Conservation (phyloP, 2,113 vertebrate species). For the Natator depressus region DNA sequence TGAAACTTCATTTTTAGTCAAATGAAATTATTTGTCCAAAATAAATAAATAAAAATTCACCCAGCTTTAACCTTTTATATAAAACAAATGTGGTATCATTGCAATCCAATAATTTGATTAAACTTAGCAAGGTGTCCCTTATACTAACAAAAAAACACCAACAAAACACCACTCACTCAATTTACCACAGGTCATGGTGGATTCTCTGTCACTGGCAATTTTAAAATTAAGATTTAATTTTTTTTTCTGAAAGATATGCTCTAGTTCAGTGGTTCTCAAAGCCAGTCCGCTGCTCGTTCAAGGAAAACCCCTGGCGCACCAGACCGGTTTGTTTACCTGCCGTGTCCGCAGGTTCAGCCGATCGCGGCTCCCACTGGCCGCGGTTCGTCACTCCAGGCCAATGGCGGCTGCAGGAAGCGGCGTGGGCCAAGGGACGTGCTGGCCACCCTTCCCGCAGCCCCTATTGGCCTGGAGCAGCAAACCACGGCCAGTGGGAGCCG, state of each 20-base stretch:
- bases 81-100: neutral
- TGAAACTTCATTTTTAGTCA: neutral
- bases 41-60: neutral
- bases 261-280: neutral
- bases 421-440: too few relatives aligned
- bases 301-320: too few relatives aligned
- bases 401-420: too few relatives aligned
- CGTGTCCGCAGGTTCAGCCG: too few relatives aligned
- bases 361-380: too few relatives aligned
- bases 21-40: neutral
- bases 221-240: neutral
- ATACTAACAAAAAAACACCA: neutral
- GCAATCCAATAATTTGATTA: neutral
- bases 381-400: too few relatives aligned
- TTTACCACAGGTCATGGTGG: neutral
- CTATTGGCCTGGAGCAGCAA: too few relatives aligned
- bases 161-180: neutral
- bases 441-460: too few relatives aligned
- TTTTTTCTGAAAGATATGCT: neutral
- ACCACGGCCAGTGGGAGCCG: too few relatives aligned
- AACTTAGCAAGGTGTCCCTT: too few relatives aligned
- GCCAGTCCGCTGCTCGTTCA: too few relatives aligned
- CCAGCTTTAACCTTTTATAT: neutral
- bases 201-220: neutral
- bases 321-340: too few relatives aligned